Conservation (phyloP, 1,140 invertebrate genomes). For the Diuraphis noxia region DNA sequence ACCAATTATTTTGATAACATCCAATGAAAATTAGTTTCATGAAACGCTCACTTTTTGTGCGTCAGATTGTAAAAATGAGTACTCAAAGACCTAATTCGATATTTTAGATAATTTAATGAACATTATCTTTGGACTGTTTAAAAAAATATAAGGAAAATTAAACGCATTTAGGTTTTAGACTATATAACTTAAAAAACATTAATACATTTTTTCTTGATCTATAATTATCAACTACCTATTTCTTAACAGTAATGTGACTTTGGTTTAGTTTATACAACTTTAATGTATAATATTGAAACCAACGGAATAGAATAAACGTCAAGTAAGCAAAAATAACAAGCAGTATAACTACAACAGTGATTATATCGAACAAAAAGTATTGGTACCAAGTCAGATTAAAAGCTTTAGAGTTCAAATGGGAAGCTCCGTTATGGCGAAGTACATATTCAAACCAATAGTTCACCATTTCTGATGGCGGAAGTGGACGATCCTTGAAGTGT, state of each 20-base stretch:
- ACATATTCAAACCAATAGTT: slow-evolving; percentile 68
- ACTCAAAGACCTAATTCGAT: no score
- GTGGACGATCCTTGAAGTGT: slow-evolving; percentile 63
- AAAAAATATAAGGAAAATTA: not conserved
- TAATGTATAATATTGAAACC: not conserved
- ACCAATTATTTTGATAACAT: no score
- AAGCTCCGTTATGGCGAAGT: slow-evolving; percentile 61
- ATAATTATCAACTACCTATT: not conserved
- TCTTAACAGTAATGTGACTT: not conserved
- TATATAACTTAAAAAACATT: not conserved
- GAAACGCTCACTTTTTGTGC: no score
- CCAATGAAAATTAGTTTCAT: no score
- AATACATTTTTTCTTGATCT: not conserved
- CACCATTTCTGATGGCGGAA: slow-evolving; percentile 63
- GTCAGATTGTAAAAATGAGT: no score
- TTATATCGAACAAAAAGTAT: slow-evolving; percentile 43
- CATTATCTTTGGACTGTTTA: not conserved
- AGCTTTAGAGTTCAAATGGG: slow-evolving; percentile 13
- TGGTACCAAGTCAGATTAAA: slow-evolving; percentile 38
- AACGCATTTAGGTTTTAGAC: not conserved
- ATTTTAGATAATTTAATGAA: not conserved
- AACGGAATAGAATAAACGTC: not conserved
- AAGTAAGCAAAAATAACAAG: not conserved
- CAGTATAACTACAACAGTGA: not conserved
- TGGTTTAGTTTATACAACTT: not conserved